Conservation (phyloP, 2,113 vertebrate species). For the Myiozetetes cayanensis region DNA sequence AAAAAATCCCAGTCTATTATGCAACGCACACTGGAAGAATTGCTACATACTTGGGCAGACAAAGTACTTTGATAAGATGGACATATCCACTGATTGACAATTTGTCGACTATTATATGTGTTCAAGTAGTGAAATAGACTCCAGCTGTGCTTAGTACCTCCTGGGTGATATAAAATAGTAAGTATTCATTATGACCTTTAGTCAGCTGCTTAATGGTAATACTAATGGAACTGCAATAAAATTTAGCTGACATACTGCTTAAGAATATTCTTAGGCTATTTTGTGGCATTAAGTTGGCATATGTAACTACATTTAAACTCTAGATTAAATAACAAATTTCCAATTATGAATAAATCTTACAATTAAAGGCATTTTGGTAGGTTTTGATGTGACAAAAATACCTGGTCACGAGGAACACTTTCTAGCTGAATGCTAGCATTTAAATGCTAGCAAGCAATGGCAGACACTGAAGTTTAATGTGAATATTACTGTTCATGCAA, state of each 20-base stretch:
- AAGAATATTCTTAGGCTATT: slow-evolving; percentile 46
- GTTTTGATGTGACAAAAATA: neutral
- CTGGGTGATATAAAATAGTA: slow-evolving; percentile 60
- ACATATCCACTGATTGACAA: slow-evolving; percentile 28
- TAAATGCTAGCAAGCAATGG: neutral
- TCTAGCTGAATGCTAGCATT: neutral
- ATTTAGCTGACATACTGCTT: slow-evolving; percentile 41
- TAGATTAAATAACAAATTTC: slow-evolving; percentile 43
- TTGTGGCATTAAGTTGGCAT: slow-evolving; percentile 43
- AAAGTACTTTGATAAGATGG: slow-evolving; percentile 33
- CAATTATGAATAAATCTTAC: slow-evolving; percentile 19
- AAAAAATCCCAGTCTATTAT: neutral
- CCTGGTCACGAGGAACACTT: neutral
- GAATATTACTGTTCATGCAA: neutral
- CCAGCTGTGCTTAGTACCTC: slow-evolving; percentile 55
- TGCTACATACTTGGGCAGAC: neutral
- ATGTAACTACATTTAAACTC: slow-evolving; percentile 35
- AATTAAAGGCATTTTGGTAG: neutral
- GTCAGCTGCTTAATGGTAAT: slow-evolving; percentile 54
- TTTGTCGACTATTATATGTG: slow-evolving; percentile 30
- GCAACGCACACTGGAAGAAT: neutral
- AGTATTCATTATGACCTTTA: slow-evolving; percentile 69
- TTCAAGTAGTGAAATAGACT: slow-evolving; percentile 45
- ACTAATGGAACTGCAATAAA: slow-evolving; percentile 59
- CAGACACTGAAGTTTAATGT: neutral